Percentiles rank a stretch among this genome's conserved stretches.
These are phyloP conservation scores for Bothrops jararaca DNA, from an alignment of 2,113 vertebrate genomes.

Conservation along the genomic window DNA sequence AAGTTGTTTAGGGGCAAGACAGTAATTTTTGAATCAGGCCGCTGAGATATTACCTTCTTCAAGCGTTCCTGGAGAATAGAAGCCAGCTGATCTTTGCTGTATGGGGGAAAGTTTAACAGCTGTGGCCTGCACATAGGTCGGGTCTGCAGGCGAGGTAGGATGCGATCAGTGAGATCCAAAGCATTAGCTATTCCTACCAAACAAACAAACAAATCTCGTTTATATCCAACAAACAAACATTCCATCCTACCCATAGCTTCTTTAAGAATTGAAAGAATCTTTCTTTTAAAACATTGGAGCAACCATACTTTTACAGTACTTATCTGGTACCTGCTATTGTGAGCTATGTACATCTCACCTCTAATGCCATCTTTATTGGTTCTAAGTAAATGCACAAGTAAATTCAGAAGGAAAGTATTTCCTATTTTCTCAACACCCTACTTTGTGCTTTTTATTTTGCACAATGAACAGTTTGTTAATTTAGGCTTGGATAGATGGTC, in stretches of 20 bases:
- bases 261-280: not conserved
- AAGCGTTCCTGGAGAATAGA: slow-evolving; percentile 87
- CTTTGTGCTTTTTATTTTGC: not conserved
- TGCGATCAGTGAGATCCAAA: slow-evolving; percentile 89
- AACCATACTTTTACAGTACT: not conserved
- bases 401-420: not conserved
- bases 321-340: not conserved
- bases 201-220: not conserved
- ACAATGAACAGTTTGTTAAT: not conserved
- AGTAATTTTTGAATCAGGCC: no score
- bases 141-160: slow-evolving; percentile 82
- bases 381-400: not conserved
- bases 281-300: not conserved
- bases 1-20: not conserved
- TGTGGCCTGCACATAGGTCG: slow-evolving; percentile 74
- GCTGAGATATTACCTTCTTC: slow-evolving; percentile 66
- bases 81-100: slow-evolving; percentile 83
- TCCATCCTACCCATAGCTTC: not conserved
- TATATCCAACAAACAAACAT: not conserved
- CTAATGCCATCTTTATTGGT: not conserved
- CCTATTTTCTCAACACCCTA: not conserved
- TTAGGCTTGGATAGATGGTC: not conserved
- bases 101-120: slow-evolving; percentile 87
- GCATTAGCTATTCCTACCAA: slow-evolving; percentile 88
- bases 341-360: not conserved